Conservation (phyloP, 1,140 invertebrate species). For the Bombyx mandarina region DNA sequence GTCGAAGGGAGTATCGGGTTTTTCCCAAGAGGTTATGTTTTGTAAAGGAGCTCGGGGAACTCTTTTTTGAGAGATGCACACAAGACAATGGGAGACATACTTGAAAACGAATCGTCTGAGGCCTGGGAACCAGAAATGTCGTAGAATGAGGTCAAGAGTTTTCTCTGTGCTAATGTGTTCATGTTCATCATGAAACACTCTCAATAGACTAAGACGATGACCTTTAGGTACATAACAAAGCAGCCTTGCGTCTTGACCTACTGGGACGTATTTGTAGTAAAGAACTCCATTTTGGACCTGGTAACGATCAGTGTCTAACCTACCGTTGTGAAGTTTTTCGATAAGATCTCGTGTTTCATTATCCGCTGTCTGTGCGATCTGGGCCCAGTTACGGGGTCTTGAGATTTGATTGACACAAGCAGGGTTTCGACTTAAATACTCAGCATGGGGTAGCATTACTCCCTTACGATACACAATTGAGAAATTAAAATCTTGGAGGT, state of each 20-base stretch:
- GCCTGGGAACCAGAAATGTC: conserved; percentile 27
- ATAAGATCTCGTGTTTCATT: conserved; percentile 9
- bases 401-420: conserved; percentile 1
- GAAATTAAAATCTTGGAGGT: conserved; percentile 11
- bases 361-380: conserved; percentile 12
- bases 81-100: conserved; percentile 15
- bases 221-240: conserved; percentile 13
- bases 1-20: conserved; percentile 16
- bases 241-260: conserved; percentile 4
- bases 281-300: conserved; percentile 5
- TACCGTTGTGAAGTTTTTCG: conserved; percentile 4
- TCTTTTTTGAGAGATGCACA: conserved; percentile 13
- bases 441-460: conserved; percentile 9
- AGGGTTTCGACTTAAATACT: conserved; percentile 15
- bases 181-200: conserved; percentile 27
- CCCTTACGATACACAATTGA: conserved; percentile 10
- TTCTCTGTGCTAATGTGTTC: conserved; percentile 19
- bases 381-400: conserved; percentile 12
- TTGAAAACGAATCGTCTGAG: conserved; percentile 17
- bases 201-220: conserved; percentile 17
- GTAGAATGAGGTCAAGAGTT: conserved; percentile 14
- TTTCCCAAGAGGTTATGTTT: conserved; percentile 15
- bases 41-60: conserved; percentile 11
- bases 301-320: conserved; percentile 7
- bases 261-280: background rate